Percentiles rank a stretch among this genome's conserved stretches.
Conservation (phyloP, 2,113 vertebrate genomes). For the Pteronura brasiliensis region DNA sequence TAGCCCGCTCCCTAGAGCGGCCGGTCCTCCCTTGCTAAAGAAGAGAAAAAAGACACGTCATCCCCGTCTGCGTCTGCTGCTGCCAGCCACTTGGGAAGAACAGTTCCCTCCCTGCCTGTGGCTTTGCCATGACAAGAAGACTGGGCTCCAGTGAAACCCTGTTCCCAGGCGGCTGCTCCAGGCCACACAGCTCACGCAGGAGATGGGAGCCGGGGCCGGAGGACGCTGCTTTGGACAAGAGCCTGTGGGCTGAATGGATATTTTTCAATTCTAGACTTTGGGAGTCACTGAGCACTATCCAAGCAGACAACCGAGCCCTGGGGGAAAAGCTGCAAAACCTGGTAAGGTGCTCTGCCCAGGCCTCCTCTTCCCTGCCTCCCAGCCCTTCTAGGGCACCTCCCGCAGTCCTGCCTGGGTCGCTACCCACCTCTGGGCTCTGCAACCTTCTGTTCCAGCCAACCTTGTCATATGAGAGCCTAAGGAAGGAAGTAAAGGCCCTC, state of each 20-base stretch:
- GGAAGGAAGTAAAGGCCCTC: conserved; percentile 14
- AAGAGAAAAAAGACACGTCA: neutral
- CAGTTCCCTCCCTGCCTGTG: neutral
- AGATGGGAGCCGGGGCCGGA: neutral
- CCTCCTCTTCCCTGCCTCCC: neutral
- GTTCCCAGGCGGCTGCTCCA: neutral
- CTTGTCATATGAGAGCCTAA: neutral
- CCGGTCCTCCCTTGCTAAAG: neutral
- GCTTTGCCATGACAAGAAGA: neutral
- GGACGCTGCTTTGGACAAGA: neutral
- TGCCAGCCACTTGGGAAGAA: neutral
- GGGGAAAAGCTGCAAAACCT: conserved; percentile 84
- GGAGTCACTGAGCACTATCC: conserved; percentile 76
- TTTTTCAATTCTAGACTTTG: conserved; percentile 74
- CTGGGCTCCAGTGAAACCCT: neutral
- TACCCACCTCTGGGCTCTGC: neutral
- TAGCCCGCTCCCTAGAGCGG: neutral
- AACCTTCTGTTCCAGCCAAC: conserved; percentile 55
- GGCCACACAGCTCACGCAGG: neutral
- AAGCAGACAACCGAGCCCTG: conserved; percentile 85
- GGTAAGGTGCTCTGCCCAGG: conserved; percentile 73
- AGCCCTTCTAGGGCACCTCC: neutral
- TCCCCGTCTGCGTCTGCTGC: neutral
- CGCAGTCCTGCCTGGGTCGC: neutral
- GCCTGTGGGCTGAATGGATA: neutral